Evolutionary conservation across 2,113 vertebrate genomes (phyloP).

Genomic region (Galemys pyrenaicus): DNA sequence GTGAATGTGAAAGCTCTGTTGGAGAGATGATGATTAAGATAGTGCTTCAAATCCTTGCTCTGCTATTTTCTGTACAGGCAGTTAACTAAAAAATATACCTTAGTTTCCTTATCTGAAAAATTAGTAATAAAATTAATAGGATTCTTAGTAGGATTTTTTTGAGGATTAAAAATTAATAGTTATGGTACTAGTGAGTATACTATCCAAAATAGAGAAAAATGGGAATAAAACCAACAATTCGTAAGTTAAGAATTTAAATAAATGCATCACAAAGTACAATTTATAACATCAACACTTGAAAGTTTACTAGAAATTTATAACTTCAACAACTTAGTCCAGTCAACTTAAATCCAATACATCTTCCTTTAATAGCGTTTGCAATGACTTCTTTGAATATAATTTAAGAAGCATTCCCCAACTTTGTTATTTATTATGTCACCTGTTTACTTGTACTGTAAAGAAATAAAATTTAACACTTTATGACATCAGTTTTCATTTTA

Average conservation of each 20-base stretch:
- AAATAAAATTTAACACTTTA: background rate
- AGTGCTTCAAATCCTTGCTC: background rate
- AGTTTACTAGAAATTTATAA: background rate
- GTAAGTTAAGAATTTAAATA: background rate
- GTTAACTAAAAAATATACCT: background rate
- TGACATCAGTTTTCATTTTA: background rate
- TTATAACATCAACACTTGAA: background rate
- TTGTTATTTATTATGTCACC: background rate
- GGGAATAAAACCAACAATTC: background rate
- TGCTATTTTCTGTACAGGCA: background rate
- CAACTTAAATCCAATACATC: background rate
- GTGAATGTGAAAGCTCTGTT: background rate
- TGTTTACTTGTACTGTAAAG: background rate
- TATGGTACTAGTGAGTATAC: background rate
- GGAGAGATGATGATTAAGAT: background rate
- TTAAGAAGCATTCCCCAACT: background rate
- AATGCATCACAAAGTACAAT: background rate
- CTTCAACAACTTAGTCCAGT: background rate
- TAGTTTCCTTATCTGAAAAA: background rate
- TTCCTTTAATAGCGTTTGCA: background rate
- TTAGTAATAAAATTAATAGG: background rate
- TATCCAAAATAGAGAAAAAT: background rate
- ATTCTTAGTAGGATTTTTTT: background rate
- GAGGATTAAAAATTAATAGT: background rate
- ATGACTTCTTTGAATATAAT: background rate